These are phyloP conservation scores for Lacanobia wlatinum DNA, from an alignment of 2,888 invertebrate genomes.

Conservation along the genomic window DNA sequence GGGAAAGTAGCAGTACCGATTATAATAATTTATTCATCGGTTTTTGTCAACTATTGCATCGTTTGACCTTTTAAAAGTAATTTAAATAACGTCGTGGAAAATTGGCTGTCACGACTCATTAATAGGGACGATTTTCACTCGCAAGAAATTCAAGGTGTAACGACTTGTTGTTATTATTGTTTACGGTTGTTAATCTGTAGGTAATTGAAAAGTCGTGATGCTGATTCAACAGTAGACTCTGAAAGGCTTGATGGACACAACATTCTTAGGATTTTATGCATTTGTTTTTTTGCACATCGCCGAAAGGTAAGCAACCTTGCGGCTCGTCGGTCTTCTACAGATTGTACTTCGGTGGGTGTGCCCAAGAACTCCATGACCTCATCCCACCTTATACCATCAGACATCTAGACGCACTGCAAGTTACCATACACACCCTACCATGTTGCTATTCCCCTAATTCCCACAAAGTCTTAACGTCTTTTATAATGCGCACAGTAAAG, in stretches of 20 bases:
- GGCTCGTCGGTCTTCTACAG: too few relatives aligned
- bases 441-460: too few relatives aligned
- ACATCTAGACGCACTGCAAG: too few relatives aligned
- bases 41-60: constrained; percentile 42
- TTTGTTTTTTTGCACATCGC: too few relatives aligned
- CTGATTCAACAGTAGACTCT: neutral
- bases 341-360: too few relatives aligned
- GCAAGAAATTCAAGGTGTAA: constrained; percentile 38
- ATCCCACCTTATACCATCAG: too few relatives aligned
- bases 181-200: neutral
- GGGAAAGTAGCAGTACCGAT: constrained; percentile 34
- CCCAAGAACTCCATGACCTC: too few relatives aligned
- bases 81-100: constrained; percentile 47
- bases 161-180: constrained; percentile 5
- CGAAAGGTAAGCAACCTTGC: too few relatives aligned
- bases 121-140: constrained; percentile 29
- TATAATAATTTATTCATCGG: constrained; percentile 24
- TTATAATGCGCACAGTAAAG: too few relatives aligned
- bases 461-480: too few relatives aligned
- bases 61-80: constrained; percentile 43
- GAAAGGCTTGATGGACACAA: neutral
- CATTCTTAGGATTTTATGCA: too few relatives aligned
- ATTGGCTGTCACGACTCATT: constrained; percentile 41
- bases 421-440: too few relatives aligned
- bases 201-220: neutral